Evolutionary conservation across 2,113 vertebrate species (phyloP).

Genomic region (Sinocyclocheilus anshuiensis): DNA sequence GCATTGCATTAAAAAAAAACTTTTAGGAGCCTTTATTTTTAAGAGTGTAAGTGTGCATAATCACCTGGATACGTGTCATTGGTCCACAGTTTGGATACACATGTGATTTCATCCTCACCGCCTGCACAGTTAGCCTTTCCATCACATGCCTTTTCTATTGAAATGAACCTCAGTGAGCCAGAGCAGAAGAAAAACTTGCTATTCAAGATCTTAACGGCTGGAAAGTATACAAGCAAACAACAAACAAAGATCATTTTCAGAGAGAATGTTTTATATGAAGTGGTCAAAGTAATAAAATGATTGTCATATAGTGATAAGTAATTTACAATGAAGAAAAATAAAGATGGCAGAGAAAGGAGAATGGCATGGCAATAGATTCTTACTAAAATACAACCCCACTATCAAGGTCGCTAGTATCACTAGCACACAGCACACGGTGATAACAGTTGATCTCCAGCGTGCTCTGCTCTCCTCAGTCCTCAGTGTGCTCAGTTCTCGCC

Average conservation of each 20-base stretch:
- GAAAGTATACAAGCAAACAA: background rate
- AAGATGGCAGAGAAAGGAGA: background rate
- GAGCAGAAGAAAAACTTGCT: slow-evolving; percentile 77
- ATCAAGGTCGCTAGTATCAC: slow-evolving; percentile 34
- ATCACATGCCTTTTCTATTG: slow-evolving; percentile 63
- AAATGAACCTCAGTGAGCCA: slow-evolving; percentile 70
- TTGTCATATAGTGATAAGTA: no score
- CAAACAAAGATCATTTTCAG: background rate
- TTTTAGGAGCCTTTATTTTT: background rate
- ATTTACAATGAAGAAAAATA: no score
- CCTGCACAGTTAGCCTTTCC: slow-evolving; percentile 70
- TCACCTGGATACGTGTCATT: slow-evolving; percentile 50
- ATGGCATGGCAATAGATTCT: background rate
- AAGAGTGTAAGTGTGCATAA: no score
- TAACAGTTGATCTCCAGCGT: slow-evolving; percentile 18
- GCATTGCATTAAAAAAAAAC: background rate
- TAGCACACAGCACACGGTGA: slow-evolving; percentile 37
- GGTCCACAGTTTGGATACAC: slow-evolving; percentile 60
- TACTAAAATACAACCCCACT: slow-evolving; percentile 50
- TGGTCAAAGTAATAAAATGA: no score
- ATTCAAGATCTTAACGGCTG: slow-evolving; percentile 70
- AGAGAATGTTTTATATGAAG: background rate
- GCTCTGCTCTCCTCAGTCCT: slow-evolving; percentile 30
- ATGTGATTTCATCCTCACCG: slow-evolving; percentile 74
- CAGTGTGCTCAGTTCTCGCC: slow-evolving; percentile 36